A percentile compares a stretch with the other conserved stretches of the same genome.
Conservation (phyloP, 2,113 vertebrate species). For the Salvator merianae region DNA sequence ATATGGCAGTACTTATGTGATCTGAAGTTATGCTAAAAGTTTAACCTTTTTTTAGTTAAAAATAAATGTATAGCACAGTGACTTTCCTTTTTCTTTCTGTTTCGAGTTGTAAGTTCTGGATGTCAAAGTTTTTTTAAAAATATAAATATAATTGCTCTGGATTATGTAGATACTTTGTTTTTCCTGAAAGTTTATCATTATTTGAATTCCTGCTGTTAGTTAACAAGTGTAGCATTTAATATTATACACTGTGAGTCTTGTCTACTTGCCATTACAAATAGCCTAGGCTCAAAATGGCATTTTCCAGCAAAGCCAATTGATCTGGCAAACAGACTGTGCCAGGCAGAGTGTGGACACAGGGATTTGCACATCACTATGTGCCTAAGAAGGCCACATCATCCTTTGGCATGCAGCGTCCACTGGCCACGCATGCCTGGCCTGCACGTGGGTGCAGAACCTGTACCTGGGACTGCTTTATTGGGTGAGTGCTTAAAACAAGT, state of each 20-base stretch:
- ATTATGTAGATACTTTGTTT: constrained; percentile 6
- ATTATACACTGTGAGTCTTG: constrained; percentile 32
- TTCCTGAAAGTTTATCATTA: constrained; percentile 32
- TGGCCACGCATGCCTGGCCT: too few relatives aligned
- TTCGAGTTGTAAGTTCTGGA: constrained; percentile 22
- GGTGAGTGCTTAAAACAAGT: too few relatives aligned
- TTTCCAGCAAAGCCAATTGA: constrained; percentile 52
- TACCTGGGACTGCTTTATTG: too few relatives aligned
- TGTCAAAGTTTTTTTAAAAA: constrained; percentile 1
- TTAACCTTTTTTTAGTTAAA: not conserved
- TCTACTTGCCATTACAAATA: constrained; percentile 51
- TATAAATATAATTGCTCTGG: not conserved
- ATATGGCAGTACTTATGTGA: not conserved
- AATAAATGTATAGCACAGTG: not conserved
- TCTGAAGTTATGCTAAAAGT: not conserved
- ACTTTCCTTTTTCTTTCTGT: constrained; percentile 1
- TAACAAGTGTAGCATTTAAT: constrained; percentile 52
- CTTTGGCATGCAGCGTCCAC: too few relatives aligned
- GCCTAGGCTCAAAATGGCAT: constrained; percentile 33
- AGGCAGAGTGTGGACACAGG: too few relatives aligned
- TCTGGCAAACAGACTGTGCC: too few relatives aligned
- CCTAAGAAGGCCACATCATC: too few relatives aligned
- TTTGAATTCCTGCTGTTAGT: constrained; percentile 48
- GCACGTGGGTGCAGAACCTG: too few relatives aligned
- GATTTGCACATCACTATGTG: too few relatives aligned